phyloP scores from a whole-genome alignment of 2,888 invertebrate species.

The Amiota communis region DNA sequence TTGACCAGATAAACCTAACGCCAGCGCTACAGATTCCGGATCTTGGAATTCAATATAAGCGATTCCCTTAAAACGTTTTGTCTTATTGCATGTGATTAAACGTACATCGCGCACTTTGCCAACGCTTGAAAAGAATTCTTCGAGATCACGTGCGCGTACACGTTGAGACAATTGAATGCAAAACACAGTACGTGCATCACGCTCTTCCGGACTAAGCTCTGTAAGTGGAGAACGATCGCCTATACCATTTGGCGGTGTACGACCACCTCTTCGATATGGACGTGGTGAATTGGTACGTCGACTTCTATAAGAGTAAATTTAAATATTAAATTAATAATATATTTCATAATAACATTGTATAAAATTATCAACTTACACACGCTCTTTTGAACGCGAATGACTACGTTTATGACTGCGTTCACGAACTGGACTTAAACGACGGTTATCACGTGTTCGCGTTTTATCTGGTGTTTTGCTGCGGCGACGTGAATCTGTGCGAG shows the following conservation, averaged over 20 bases:
- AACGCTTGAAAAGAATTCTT: slow-evolving; percentile 99
- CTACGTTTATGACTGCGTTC: slow-evolving; percentile 61
- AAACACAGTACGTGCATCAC: slow-evolving; percentile 98
- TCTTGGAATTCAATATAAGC: slow-evolving; percentile 99
- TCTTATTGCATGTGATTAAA: slow-evolving; percentile 98
- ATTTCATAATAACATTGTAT: no score
- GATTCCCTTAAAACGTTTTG: slow-evolving; percentile 98
- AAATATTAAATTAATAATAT: not conserved
- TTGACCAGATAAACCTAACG: slow-evolving; percentile 95
- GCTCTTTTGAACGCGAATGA: slow-evolving; percentile 64
- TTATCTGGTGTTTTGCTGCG: slow-evolving; percentile 56
- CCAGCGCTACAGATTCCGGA: slow-evolving; percentile 96
- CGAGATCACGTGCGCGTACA: slow-evolving; percentile 93
- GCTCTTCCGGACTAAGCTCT: slow-evolving; percentile 94
- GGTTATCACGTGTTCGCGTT: slow-evolving; percentile 61
- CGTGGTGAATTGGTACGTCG: slow-evolving; percentile 73
- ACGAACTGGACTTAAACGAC: slow-evolving; percentile 62
- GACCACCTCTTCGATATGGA: slow-evolving; percentile 70
- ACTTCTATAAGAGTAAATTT: slow-evolving; percentile 44
- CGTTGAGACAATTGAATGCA: slow-evolving; percentile 98
- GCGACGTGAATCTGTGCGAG: slow-evolving; percentile 44
- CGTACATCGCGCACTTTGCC: slow-evolving; percentile 98
- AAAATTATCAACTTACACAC: slow-evolving; percentile 55
- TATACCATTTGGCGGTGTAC: slow-evolving; percentile 74
- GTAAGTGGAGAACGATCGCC: slow-evolving; percentile 78